Evolutionary conservation across 1,140 invertebrate genomes (phyloP), one percentile per base, ranked within the genome.

Genomic region (Ceratoteleas bidentatus): DNA sequence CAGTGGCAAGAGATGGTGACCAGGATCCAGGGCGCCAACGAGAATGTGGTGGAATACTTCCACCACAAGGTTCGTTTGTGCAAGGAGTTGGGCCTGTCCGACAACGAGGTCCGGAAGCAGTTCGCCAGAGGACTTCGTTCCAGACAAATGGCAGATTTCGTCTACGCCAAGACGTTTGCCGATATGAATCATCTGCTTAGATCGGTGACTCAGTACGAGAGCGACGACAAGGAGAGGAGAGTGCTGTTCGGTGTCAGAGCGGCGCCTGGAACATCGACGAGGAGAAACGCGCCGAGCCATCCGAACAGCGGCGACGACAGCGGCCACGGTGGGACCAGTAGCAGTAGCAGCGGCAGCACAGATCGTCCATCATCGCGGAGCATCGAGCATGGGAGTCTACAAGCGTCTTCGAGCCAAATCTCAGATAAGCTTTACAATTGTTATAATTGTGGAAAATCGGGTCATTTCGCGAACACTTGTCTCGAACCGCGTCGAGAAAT

Each of bases 61-160:
- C 49, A 50, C 14, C 49, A 50, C 14, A 50, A 50, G 49, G 49
- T 50, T 16, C 49, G 16, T 8, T 15, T 50, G 6, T 50, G 49
- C 8, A 6, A 15, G 7, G 16, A 24, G 14, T 6, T 50, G 6
- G 49, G 49, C 14, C 8, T 50, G 16, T 0, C 14, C 0, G 49
- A 50, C 10, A 15, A 11, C 7, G 49, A 50, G 10, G 16, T 50
- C 7, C 13, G 16, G 5, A 50, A 50, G 49, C 49, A 50, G 16
- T 16, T 50, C 16, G 49, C 49, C 5, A 50, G 6, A 6, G 49
- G 49, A 0, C 49, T 50, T 6, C 49, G 49, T 11, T 50, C 49
- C 0, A 50, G 15, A 8, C 14, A 50, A 16, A 45, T 50, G 49
- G 6, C 6, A 0, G 49, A 50, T 16, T 50, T 50, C 16, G 15